These are phyloP conservation scores for Amazona guildingii DNA, from an alignment of 2,113 vertebrate species.

Conservation along the genomic window DNA sequence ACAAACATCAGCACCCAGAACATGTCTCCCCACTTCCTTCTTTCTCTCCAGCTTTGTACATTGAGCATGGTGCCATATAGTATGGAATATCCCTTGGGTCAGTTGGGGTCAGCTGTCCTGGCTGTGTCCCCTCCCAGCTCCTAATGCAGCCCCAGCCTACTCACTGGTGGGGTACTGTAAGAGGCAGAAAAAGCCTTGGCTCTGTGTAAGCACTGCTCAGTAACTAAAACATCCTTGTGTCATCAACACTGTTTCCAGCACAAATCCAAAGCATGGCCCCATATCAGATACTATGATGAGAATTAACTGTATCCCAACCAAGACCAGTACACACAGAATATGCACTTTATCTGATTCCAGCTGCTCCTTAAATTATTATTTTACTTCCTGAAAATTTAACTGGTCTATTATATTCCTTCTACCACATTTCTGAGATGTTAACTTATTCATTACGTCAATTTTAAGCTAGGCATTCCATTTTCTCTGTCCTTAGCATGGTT, in stretches of 20 bases:
- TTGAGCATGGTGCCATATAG: background rate
- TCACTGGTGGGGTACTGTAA: fast-evolving
- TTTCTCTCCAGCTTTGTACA: background rate
- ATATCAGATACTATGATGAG: background rate
- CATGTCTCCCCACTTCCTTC: fast-evolving
- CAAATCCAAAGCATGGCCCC: background rate
- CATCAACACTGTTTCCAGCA: background rate
- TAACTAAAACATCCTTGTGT: background rate
- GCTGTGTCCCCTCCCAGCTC: background rate
- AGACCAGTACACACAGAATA: background rate
- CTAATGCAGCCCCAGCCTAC: background rate
- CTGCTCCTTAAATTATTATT: background rate
- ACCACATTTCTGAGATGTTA: background rate
- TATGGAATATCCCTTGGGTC: background rate
- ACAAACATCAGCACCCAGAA: fast-evolving
- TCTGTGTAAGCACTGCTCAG: background rate
- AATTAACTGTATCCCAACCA: background rate
- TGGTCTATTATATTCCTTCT: background rate
- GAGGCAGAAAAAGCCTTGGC: background rate
- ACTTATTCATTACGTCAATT: background rate
- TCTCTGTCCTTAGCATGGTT: background rate
- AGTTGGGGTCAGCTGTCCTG: background rate
- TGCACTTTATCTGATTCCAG: background rate
- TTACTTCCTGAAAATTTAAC: background rate
- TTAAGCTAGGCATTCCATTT: background rate